phyloP scores from a whole-genome alignment of 2,888 invertebrate genomes.

The Drosophila anomalata region DNA sequence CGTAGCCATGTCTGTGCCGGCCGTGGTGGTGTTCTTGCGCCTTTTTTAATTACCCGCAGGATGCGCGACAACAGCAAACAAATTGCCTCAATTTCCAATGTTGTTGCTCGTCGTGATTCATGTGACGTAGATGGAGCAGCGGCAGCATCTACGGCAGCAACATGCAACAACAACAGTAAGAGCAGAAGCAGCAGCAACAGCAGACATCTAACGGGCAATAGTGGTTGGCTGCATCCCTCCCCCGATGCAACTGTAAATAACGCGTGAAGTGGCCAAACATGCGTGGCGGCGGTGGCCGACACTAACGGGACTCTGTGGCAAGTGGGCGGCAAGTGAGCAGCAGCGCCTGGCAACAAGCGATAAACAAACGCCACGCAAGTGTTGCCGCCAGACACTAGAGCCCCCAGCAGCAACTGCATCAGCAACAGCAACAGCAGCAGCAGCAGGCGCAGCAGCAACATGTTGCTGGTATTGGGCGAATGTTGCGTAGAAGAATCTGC shows the following conservation, averaged over 20 bases:
- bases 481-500: slow-evolving; percentile 52
- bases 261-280: slow-evolving; percentile 77
- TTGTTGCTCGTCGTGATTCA: slow-evolving; percentile 77
- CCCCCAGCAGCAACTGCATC: slow-evolving; percentile 9
- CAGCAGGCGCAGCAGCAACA: slow-evolving; percentile 51
- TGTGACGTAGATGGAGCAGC: slow-evolving; percentile 76
- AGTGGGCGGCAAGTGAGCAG: slow-evolving; percentile 70
- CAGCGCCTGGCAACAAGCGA: slow-evolving; percentile 79
- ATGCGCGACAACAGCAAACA: slow-evolving; percentile 81
- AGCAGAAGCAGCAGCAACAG: slow-evolving; percentile 36
- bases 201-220: slow-evolving; percentile 71
- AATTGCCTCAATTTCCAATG: slow-evolving; percentile 81
- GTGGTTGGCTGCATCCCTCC: slow-evolving; percentile 40
- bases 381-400: slow-evolving; percentile 72
- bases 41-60: slow-evolving; percentile 81
- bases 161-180: slow-evolving; percentile 46
- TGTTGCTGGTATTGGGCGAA: slow-evolving; percentile 55
- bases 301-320: slow-evolving; percentile 60
- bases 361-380: slow-evolving; percentile 76
- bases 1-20: slow-evolving; percentile 61
- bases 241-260: slow-evolving; percentile 73
- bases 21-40: slow-evolving; percentile 72
- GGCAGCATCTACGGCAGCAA: slow-evolving; percentile 40
- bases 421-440: slow-evolving; percentile 7
- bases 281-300: slow-evolving; percentile 76